A percentile compares a stretch with the other conserved stretches of the same genome.
These are phyloP conservation scores for Nephila pilipes DNA, from an alignment of 1,140 invertebrate genomes.

Conservation along the genomic window DNA sequence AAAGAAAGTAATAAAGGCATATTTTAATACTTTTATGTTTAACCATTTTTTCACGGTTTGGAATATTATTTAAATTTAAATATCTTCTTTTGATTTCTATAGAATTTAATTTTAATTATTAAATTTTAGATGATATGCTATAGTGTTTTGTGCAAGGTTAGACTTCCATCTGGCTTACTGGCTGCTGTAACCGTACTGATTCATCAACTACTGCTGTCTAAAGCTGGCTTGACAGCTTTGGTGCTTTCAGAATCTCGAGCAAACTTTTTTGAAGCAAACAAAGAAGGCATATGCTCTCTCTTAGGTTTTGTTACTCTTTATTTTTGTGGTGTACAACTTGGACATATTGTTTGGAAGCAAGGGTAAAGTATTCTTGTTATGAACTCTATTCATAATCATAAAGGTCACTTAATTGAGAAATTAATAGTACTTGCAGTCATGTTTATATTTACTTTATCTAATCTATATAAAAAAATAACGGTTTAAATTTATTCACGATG, in stretches of 20 bases:
- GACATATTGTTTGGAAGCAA: constrained; percentile 83
- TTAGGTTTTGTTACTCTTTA: constrained; percentile 93
- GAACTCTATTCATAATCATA: too few relatives aligned
- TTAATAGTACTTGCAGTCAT: too few relatives aligned
- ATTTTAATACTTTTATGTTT: too few relatives aligned
- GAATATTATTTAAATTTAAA: too few relatives aligned
- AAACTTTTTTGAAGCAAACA: constrained; percentile 90
- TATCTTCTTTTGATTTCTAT: neutral
- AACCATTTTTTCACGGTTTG: too few relatives aligned
- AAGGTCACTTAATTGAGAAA: too few relatives aligned
- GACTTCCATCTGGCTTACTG: constrained; percentile 82
- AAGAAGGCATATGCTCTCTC: constrained; percentile 92
- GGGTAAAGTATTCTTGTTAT: constrained; percentile 51
- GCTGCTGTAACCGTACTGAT: constrained; percentile 84
- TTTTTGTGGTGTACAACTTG: constrained; percentile 87
- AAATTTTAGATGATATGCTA: constrained; percentile 84
- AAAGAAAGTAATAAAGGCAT: too few relatives aligned
- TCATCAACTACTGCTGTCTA: constrained; percentile 87
- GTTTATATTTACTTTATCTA: too few relatives aligned
- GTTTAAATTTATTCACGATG: too few relatives aligned
- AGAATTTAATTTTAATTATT: constrained; percentile 58
- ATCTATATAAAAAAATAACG: too few relatives aligned
- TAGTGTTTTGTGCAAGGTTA: constrained; percentile 82
- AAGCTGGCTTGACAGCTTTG: constrained; percentile 86
- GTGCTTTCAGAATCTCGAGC: constrained; percentile 85